Evolutionary conservation across 2,888 invertebrate species (phyloP), one percentile per base, ranked within the genome.

Genomic region (Nectonema munidae): DNA sequence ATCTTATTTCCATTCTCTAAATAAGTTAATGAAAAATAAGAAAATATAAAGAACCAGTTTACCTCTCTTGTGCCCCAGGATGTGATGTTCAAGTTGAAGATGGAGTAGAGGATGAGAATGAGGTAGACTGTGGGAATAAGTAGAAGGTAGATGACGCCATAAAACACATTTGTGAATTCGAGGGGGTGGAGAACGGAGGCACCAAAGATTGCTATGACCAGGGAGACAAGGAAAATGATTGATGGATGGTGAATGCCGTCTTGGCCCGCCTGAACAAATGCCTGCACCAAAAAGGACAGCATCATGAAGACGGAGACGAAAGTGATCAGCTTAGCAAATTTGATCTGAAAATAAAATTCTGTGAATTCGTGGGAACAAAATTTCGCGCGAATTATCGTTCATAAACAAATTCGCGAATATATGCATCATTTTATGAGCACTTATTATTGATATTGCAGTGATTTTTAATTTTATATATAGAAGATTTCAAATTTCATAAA

Each of bases 81-180:
- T 3, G 83, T 72, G 49, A 76, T 71, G 53, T 83, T 75, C 58
- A 83, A 63, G 53, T 83, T 83, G 52, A 77, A 76, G 18, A 81
- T 61, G 1, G 79, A 75, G 52, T 76, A 83, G 40, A 83, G 70
- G 45, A 79, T 69, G 39, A 83, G 62, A 50, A 83, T 58, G 64
- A 83, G 68, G 54, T 81, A 83, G 71, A 81, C 81, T 45, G 76
- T 73, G 0, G 83, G 83, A 38, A 83, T 75, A 3, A 77, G 73
- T 34, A 83, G 67, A 52, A 72, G 72, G 53, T 83, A 83, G 29
- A 83, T 46, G 19, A 65, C 42, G 66, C 56, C 57, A 36, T 47
- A 49, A 15, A 51, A 44, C 41, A 51, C 48, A 42, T 52, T 52
- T 18, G 44, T 42, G 44, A 52, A 52, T 39, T 51, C 52, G 35